Conservation (phyloP, 2,888 invertebrate genomes). For the Invenusta paracnida region DNA sequence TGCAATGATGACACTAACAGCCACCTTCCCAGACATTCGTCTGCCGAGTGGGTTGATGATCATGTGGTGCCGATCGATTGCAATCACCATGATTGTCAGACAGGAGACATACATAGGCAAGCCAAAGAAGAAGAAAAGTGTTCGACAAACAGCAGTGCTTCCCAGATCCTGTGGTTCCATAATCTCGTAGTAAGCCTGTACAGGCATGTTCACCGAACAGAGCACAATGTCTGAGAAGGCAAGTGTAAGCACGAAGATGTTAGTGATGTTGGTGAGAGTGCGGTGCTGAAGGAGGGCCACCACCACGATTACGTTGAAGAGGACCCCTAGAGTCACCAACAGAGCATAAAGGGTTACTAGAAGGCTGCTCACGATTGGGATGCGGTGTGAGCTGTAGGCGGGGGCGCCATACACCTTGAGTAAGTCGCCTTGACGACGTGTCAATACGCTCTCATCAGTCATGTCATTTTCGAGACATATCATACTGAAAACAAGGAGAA, state of each 20-base stretch:
- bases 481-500: too few relatives aligned
- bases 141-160: constrained; percentile 36
- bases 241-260: constrained; percentile 42
- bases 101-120: constrained; percentile 44
- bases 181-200: constrained; percentile 42
- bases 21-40: constrained; percentile 38
- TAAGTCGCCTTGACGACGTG: neutral
- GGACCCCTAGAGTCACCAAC: constrained; percentile 33
- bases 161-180: neutral
- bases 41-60: constrained; percentile 40
- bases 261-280: constrained; percentile 43
- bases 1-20: constrained; percentile 34
- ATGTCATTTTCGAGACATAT: too few relatives aligned
- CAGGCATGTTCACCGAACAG: constrained; percentile 42
- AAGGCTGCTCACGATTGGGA: neutral
- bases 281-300: constrained; percentile 36
- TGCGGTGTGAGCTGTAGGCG: constrained; percentile 17
- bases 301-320: constrained; percentile 41
- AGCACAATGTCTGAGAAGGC: constrained; percentile 44
- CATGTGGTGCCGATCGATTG: constrained; percentile 43
- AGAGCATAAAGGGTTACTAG: neutral
- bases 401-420: neutral
- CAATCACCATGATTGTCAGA: constrained; percentile 44
- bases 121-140: constrained; percentile 38
- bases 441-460: too few relatives aligned